Evolutionary conservation across 2,888 invertebrate genomes (phyloP).

Genomic region (Teleiodes luculella): DNA sequence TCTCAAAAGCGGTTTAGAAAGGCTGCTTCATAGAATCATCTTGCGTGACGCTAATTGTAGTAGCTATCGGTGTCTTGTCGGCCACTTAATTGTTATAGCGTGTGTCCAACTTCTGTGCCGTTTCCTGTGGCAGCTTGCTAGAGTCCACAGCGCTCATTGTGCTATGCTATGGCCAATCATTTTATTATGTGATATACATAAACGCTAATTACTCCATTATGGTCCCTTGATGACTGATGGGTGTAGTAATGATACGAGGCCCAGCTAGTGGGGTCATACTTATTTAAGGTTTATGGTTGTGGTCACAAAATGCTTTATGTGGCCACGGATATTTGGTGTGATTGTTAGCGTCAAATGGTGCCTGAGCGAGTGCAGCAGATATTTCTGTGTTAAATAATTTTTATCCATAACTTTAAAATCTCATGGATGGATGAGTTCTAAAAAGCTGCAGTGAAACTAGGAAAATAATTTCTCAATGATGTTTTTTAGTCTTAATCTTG

Average conservation of each 20-base stretch:
- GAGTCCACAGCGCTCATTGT: conserved; percentile 25
- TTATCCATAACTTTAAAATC: too few relatives aligned
- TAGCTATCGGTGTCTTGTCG: conserved; percentile 56
- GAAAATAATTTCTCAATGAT: too few relatives aligned
- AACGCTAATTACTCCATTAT: conserved; percentile 17
- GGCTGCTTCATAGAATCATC: conserved; percentile 34
- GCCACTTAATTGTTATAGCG: conserved; percentile 48
- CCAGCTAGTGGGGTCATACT: background rate
- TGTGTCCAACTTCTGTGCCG: conserved; percentile 33
- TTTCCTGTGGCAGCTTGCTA: conserved; percentile 42
- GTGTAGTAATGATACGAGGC: background rate
- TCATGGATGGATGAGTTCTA: too few relatives aligned
- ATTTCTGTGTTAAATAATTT: too few relatives aligned
- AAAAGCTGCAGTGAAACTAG: too few relatives aligned
- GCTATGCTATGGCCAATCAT: conserved; percentile 22
- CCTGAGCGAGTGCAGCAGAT: too few relatives aligned
- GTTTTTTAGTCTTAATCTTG: too few relatives aligned
- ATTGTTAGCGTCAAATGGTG: background rate
- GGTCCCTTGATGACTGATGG: conserved; percentile 9
- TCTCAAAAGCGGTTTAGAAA: conserved; percentile 36
- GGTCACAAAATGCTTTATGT: background rate
- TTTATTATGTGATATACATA: conserved; percentile 27
- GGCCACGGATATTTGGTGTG: background rate
- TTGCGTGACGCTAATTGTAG: conserved; percentile 65
- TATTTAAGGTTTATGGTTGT: background rate